Percentiles rank a stretch among this genome's conserved stretches.
Evolutionary conservation across 2,888 invertebrate species (phyloP).

Genomic region (Erebia aethiops): DNA sequence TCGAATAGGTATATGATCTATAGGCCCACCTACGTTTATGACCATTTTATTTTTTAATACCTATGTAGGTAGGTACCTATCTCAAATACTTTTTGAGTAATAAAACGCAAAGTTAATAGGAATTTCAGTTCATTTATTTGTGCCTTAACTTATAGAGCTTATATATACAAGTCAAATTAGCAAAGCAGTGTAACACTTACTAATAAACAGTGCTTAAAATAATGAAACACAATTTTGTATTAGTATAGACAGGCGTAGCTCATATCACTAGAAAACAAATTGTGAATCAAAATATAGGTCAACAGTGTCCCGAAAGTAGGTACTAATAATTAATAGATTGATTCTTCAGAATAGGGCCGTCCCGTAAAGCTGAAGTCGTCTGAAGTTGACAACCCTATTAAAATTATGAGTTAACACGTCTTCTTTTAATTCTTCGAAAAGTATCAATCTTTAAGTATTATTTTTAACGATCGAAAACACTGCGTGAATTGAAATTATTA

Average conservation of each 20-base stretch:
- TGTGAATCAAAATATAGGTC: background rate
- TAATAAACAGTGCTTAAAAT: constrained; percentile 24
- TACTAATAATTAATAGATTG: background rate
- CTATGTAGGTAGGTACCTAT: background rate
- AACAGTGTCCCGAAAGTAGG: background rate
- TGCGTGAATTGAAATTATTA: background rate
- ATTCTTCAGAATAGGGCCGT: background rate
- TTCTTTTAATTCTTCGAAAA: background rate
- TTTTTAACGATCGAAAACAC: background rate
- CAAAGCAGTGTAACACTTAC: constrained; percentile 36
- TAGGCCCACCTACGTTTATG: no score
- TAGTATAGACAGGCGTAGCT: constrained; percentile 1
- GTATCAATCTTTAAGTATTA: background rate
- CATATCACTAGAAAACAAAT: constrained; percentile 4
- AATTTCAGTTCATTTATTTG: constrained; percentile 56
- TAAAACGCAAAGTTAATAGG: constrained; percentile 34
- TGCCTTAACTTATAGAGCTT: constrained; percentile 60
- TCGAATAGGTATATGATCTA: no score
- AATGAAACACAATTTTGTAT: constrained; percentile 23
- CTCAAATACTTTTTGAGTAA: background rate
- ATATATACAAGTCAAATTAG: constrained; percentile 47
- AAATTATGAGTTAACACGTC: background rate
- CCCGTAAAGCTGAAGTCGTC: background rate
- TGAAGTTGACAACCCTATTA: background rate
- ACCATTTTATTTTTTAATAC: background rate